Conservation (phyloP, 2,113 vertebrate species). For the Panthera uncia region DNA sequence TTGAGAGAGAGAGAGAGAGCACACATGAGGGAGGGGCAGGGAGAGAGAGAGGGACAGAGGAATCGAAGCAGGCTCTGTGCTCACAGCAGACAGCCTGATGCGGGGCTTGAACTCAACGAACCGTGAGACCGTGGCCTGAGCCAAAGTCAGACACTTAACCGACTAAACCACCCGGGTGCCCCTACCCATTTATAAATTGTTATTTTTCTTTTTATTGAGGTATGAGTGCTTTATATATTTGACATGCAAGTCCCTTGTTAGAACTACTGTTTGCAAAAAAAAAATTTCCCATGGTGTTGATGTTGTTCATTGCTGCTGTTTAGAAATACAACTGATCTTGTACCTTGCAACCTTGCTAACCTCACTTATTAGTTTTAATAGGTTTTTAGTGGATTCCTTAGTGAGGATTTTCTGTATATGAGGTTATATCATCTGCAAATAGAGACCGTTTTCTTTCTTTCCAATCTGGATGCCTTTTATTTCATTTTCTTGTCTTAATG, state of each 20-base stretch:
- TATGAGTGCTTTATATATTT: neutral
- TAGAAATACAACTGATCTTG: neutral
- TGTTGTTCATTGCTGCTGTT: neutral
- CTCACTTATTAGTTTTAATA: neutral
- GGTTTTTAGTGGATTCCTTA: neutral
- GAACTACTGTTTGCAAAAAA: neutral
- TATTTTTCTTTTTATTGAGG: conserved; percentile 22
- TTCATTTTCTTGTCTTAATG: neutral
- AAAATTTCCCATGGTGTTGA: neutral
- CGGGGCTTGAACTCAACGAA: too few relatives aligned
- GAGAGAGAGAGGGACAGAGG: too few relatives aligned
- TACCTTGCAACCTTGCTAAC: neutral
- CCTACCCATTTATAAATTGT: neutral
- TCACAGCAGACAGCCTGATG: too few relatives aligned
- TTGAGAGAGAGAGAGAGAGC: too few relatives aligned
- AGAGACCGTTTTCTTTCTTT: conserved; percentile 31
- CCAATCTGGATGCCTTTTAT: neutral
- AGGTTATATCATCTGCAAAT: neutral
- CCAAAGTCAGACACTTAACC: too few relatives aligned
- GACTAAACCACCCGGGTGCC: too few relatives aligned
- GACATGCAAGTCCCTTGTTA: neutral
- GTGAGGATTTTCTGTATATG: neutral
- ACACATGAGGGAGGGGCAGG: too few relatives aligned
- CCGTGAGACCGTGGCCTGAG: too few relatives aligned
- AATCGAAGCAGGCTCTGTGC: too few relatives aligned